Base-by-base conservation (phyloP, 2,888 invertebrate genomes). In the Trichopria drosophilae region DNA sequence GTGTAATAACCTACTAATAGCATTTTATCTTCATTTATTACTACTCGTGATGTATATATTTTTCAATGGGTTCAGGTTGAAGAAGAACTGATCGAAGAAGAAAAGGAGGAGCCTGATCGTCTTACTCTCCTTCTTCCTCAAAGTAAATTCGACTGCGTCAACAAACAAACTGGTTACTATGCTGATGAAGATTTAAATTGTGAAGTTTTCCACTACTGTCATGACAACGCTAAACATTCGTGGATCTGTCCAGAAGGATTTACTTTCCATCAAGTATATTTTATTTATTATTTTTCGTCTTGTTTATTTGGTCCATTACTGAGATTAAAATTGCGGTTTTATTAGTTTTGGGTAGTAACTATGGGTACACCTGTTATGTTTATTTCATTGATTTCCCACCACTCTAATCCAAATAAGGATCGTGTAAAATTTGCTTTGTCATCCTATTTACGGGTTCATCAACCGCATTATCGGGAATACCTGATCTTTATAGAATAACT, bases 241-340 rank as follows among this genome's bases (percentile, higher is more conserved):
- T 94, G 93, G 93, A 87, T 93, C 65, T 94, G 93, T 66, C 93
- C 93, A 0, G 90, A 92, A 65, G 92, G 92, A 46, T 93, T 93
- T 72, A 85, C 86, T 39, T 90, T 90, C 83, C 90, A 90, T 67
- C 89, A 89, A 81, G 88, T 88, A 75, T n/a, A n/a, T n/a, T n/a
- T n/a, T n/a, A n/a, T n/a, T n/a, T n/a, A n/a, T n/a, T n/a, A n/a
- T n/a, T n/a, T n/a, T n/a, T n/a, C n/a, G n/a, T n/a, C n/a, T n/a
- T n/a, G n/a, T n/a, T n/a, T n/a, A n/a, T n/a, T n/a, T n/a, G n/a
- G n/a, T n/a, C n/a, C n/a, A n/a, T n/a, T n/a, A n/a, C n/a, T n/a
- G n/a, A n/a, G n/a, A n/a, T n/a, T n/a, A n/a, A n/a, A n/a, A n/a
- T n/a, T n/a, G n/a, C n/a, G n/a, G n/a, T n/a, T n/a, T n/a, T n/a